These are phyloP conservation scores for Neosilurus hyrtlii DNA, from an alignment of 2,797 vertebrate species.

Conservation along the genomic window DNA sequence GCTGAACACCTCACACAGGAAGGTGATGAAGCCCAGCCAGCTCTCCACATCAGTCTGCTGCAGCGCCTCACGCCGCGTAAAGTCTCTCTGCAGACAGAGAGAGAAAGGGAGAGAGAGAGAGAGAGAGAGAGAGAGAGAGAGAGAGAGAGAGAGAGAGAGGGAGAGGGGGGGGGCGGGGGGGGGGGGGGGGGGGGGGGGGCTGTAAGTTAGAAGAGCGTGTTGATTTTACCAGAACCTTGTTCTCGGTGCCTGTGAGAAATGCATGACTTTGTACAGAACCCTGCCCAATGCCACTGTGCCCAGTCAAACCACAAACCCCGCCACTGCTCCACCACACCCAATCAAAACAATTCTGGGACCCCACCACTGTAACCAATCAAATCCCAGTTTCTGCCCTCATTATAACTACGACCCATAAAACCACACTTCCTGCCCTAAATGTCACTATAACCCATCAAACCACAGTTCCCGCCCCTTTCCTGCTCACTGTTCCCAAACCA, in stretches of 20 bases:
- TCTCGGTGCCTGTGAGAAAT: too few species aligned
- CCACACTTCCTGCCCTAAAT: neutral
- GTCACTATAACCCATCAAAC: neutral
- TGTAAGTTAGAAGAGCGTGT: conserved; percentile 14
- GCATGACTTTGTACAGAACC: neutral
- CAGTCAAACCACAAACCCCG: neutral
- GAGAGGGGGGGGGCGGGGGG: too few species aligned
- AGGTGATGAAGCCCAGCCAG: conserved; percentile 98
- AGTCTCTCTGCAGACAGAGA: conserved; percentile 83
- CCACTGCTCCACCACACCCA: neutral
- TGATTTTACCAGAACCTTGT: too few species aligned
- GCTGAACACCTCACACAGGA: conserved; percentile 93
- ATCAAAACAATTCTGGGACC: neutral
- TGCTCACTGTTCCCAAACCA: neutral
- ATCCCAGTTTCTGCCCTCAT: neutral
- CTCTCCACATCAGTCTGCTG: conserved; percentile 89
- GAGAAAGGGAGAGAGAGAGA: conserved; percentile 18
- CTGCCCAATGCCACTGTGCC: too few species aligned
- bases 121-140: conserved; percentile 1
- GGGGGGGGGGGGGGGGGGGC: too few species aligned
- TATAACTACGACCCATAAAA: neutral
- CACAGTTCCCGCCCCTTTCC: neutral
- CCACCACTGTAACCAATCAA: neutral
- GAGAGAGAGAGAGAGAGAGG: conserved; percentile 48
- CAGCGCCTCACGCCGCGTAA: conserved; percentile 84